Conservation (phyloP, 2,888 invertebrate species). For the Eupithecia dodoneata region DNA sequence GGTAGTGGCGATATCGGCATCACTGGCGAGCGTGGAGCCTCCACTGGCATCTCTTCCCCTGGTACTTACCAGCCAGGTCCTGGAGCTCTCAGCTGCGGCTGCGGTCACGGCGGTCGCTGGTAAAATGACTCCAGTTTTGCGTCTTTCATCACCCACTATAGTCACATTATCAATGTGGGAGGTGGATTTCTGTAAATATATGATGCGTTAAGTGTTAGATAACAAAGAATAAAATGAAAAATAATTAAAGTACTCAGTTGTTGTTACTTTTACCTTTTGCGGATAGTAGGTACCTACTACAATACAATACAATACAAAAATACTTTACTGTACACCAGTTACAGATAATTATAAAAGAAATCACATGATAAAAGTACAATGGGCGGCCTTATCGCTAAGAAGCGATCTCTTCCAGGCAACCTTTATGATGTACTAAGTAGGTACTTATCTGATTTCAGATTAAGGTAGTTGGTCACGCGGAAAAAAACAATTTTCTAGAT, state of each 20-base stretch:
- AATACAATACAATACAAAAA: no score
- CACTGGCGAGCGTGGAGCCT: conserved; percentile 39
- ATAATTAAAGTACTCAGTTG: neutral
- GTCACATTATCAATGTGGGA: neutral
- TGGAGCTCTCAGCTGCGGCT: conserved; percentile 20
- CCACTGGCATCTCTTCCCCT: conserved; percentile 37
- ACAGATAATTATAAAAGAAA: no score
- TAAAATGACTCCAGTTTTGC: neutral
- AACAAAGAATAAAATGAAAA: neutral
- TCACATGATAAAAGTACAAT: no score
- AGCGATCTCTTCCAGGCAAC: no score
- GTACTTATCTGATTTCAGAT: no score
- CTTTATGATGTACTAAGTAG: no score
- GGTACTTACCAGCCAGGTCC: conserved; percentile 24
- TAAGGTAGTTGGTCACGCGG: no score
- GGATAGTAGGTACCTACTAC: neutral
- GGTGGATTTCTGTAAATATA: neutral
- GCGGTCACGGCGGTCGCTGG: conserved; percentile 32
- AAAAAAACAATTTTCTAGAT: no score
- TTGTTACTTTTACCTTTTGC: neutral
- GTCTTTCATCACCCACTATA: neutral
- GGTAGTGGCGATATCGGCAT: conserved; percentile 46
- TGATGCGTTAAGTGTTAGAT: neutral
- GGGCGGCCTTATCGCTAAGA: no score
- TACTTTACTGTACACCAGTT: no score